phyloP scores from a whole-genome alignment of 2,113 vertebrate genomes.

The Panthera tigris region DNA sequence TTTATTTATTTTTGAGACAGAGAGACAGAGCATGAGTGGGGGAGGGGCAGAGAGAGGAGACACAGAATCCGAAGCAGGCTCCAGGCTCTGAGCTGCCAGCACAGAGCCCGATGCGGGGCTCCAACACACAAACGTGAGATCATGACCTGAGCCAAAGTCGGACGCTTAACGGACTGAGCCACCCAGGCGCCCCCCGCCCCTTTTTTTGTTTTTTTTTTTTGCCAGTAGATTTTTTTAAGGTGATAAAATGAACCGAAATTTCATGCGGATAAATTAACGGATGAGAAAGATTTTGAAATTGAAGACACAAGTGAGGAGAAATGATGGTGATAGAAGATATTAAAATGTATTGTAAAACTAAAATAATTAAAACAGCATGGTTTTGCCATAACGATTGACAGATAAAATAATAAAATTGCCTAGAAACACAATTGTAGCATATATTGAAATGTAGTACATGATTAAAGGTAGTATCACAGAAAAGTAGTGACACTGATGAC shows the following conservation, averaged over 20 bases:
- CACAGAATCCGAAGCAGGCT: too few relatives aligned
- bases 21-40: too few relatives aligned
- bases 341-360: slow-evolving; percentile 58
- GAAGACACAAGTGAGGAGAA: background rate
- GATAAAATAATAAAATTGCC: background rate
- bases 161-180: too few relatives aligned
- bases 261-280: background rate
- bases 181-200: too few relatives aligned
- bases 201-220: too few relatives aligned
- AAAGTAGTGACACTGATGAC: background rate
- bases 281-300: slow-evolving; percentile 2
- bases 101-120: too few relatives aligned
- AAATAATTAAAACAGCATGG: slow-evolving; percentile 61
- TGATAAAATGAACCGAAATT: background rate
- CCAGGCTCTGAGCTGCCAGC: too few relatives aligned
- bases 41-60: too few relatives aligned
- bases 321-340: background rate
- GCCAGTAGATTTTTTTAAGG: background rate
- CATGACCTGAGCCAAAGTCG: too few relatives aligned
- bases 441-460: background rate
- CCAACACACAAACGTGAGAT: too few relatives aligned
- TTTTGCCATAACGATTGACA: slow-evolving; percentile 39
- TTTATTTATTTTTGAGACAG: too few relatives aligned
- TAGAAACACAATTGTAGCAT: background rate
- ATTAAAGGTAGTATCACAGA: background rate